phyloP scores from a whole-genome alignment of 2,888 invertebrate genomes.

The Rotaria magnacalcarata region DNA sequence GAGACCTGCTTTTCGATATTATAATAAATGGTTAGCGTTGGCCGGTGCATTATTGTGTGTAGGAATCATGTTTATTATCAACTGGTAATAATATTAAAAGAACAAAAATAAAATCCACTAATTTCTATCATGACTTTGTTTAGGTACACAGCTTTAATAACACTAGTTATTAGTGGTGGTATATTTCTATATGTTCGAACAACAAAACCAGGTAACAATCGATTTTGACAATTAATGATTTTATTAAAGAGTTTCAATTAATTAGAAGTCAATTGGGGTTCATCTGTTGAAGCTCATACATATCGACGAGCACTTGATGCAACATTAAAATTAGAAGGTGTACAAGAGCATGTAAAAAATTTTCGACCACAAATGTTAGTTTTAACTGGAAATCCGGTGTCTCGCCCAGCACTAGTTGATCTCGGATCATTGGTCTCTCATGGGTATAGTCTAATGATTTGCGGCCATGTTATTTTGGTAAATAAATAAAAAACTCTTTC shows the following conservation, averaged over 20 bases:
- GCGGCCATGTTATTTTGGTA: slow-evolving; percentile 79
- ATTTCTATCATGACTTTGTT: not conserved
- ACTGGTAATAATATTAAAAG: slow-evolving; percentile 71
- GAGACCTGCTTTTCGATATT: slow-evolving; percentile 59
- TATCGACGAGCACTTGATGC: slow-evolving; percentile 84
- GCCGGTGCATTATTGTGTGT: slow-evolving; percentile 59
- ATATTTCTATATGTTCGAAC: slow-evolving; percentile 72
- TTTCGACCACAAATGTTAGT: slow-evolving; percentile 86
- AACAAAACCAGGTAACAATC: slow-evolving; percentile 57
- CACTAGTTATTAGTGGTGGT: not conserved
- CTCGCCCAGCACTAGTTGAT: slow-evolving; percentile 81
- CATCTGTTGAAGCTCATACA: slow-evolving; percentile 58
- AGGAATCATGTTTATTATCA: slow-evolving; percentile 86
- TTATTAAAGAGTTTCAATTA: not conserved
- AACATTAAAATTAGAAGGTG: slow-evolving; percentile 78
- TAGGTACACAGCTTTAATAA: not conserved
- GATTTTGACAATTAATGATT: not conserved
- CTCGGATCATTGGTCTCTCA: slow-evolving; percentile 86
- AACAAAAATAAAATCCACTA: not conserved
- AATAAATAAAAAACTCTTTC: slow-evolving; percentile 46
- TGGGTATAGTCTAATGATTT: slow-evolving; percentile 78
- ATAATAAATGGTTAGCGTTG: slow-evolving; percentile 58
- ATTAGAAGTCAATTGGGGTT: slow-evolving; percentile 68
- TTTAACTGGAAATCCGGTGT: slow-evolving; percentile 75
- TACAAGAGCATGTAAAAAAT: slow-evolving; percentile 93